Percentiles rank a stretch among this genome's conserved stretches.
Conservation (phyloP, 92 coral and sea anemone species). For the Zoanthus sansibaricus region DNA sequence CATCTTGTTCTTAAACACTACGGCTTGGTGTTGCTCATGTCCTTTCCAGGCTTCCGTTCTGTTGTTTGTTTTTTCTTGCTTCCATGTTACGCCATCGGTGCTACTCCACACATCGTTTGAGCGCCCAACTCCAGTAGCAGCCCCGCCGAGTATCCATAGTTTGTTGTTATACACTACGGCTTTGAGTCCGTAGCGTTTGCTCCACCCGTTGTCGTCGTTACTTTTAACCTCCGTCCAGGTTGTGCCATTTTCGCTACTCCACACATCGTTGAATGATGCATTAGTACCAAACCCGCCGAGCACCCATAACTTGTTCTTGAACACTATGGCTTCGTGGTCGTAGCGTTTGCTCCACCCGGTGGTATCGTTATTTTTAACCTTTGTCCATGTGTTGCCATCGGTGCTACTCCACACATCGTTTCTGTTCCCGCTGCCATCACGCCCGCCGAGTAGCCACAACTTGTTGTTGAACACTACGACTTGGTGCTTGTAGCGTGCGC, state of each 20-base stretch:
- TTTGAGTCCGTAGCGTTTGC: neutral
- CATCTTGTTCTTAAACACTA: no score
- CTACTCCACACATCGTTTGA: neutral
- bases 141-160: neutral
- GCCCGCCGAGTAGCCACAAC: no score
- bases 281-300: neutral
- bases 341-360: no score
- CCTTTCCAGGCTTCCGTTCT: no score
- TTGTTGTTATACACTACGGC: neutral
- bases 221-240: neutral
- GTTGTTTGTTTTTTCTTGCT: neutral
- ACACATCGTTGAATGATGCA: neutral
- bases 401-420: neutral
- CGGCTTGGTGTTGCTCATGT: no score
- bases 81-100: neutral
- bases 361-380: no score
- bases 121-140: neutral
- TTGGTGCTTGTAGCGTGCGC: no score
- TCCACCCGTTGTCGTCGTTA: neutral
- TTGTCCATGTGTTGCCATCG: neutral
- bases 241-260: neutral
- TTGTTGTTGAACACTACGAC: no score
- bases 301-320: no score
- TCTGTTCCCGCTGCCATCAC: neutral
- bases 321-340: no score